Percentiles rank a stretch among this genome's conserved stretches.
Evolutionary conservation across 2,888 invertebrate species (phyloP).

Genomic region (Eumerus sabulonum): DNA sequence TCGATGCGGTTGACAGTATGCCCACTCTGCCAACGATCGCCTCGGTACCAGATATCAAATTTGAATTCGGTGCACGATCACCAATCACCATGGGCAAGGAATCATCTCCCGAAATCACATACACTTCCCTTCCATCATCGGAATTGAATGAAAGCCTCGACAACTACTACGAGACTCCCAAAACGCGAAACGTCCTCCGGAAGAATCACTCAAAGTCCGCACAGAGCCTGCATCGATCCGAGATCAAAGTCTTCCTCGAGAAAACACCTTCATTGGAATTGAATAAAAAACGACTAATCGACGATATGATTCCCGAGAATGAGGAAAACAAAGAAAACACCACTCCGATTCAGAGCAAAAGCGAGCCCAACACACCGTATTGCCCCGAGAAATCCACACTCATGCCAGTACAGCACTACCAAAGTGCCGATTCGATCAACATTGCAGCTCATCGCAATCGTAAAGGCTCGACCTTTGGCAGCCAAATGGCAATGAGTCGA

Average conservation of each 20-base stretch:
- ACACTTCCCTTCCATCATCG: constrained; percentile 17
- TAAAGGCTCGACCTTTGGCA: constrained; percentile 70
- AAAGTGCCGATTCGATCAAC: constrained; percentile 75
- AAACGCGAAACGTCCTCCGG: constrained; percentile 64
- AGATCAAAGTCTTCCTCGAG: constrained; percentile 75
- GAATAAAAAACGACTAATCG: constrained; percentile 71
- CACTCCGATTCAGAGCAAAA: constrained; percentile 70
- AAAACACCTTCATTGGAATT: constrained; percentile 76
- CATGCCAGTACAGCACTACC: constrained; percentile 72
- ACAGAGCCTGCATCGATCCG: constrained; percentile 76
- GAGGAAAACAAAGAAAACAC: constrained; percentile 74
- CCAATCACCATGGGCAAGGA: constrained; percentile 56
- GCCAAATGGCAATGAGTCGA: constrained; percentile 70
- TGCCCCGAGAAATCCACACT: constrained; percentile 71
- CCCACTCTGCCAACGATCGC: constrained; percentile 49
- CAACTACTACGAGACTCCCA: constrained; percentile 71
- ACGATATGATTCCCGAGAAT: constrained; percentile 66
- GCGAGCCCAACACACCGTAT: constrained; percentile 73
- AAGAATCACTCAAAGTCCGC: constrained; percentile 76
- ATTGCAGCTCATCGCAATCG: constrained; percentile 55
- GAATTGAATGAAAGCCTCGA: constrained; percentile 55
- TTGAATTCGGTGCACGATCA: constrained; percentile 62
- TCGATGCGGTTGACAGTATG: constrained; percentile 75
- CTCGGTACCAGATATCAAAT: constrained; percentile 55
- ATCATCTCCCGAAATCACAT: constrained; percentile 44